Base-by-base conservation (phyloP, 1,140 invertebrate species). In the Platorchestia sp. region DNA sequence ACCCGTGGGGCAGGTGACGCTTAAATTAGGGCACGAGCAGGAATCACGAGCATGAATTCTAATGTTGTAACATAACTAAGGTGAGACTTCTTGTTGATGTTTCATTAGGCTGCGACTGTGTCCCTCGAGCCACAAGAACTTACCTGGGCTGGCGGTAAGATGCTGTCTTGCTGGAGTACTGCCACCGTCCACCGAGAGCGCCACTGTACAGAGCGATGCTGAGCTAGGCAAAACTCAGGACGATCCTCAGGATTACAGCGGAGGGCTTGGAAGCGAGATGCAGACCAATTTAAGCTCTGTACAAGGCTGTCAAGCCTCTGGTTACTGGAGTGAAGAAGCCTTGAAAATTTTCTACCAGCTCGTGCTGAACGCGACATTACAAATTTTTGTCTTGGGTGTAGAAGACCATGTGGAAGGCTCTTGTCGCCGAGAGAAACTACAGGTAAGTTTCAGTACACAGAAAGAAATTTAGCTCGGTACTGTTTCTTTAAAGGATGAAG, bases 331-430 rank as follows among this genome's bases (percentile, higher is more conserved):
- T 44, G 7, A 45, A 19, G 91, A 93, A 93, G 43, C 91, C 44
- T 10, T 93, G 14, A 45, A 45, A 47, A 44, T 93, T 27, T 93
- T 93, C 44, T 44, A 44, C 36, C 91, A 93, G 91, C 91, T 93
- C 40, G 91, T 93, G 45, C 91, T 93, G 91, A 45, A 93, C 91
- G 91, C 43, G 14, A 93, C 43, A 0, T 47, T 93, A 19, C 91
- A 93, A 93, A 93, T 93, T 14, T 47, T 93, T 40, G 36, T 93
- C n/a, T 45, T 93, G 36, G 87, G 87, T 89, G 87, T 89, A 42
- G 87, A 89, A 41, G 87, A 89, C 41, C 42, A 44, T 14, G 42
- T 42, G 43, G n/a, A 89, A 16, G 87, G 59, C 59, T 75, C 59
- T 75, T 22, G 7, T 14, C 7, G 43, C 7, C 87, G 43, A 44